A percentile compares a stretch with the other conserved stretches of the same genome.
Conservation (phyloP, 2,797 vertebrate species). For the Melanogrammus aeglefinus region DNA sequence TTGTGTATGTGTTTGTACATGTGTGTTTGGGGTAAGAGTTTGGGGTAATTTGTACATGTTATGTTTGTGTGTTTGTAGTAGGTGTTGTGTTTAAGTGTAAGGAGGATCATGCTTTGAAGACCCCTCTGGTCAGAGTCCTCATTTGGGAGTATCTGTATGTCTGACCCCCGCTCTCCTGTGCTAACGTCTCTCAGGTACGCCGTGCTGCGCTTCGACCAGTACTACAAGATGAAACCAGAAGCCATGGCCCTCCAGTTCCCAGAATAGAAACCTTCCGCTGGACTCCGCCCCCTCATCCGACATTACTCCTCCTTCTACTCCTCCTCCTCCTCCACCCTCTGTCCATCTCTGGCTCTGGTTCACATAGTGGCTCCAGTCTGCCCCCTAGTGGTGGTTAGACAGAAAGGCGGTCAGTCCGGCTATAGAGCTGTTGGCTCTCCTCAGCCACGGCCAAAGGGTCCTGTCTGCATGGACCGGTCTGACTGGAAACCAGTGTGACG, state of each 20-base stretch:
- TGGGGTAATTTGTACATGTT: too few species aligned
- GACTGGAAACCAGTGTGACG: not conserved
- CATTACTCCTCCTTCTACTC: conserved; percentile 14
- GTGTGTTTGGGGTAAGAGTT: too few species aligned
- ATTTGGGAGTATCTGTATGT: not conserved
- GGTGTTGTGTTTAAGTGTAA: too few species aligned
- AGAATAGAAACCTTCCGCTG: conserved; percentile 65
- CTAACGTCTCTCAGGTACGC: conserved; percentile 80
- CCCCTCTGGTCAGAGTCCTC: not conserved
- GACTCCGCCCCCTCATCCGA: conserved; percentile 4
- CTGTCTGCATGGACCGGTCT: not conserved
- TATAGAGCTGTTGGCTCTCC: conserved; percentile 9
- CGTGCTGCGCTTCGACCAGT: conserved; percentile 92
- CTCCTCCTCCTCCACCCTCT: conserved; percentile 18
- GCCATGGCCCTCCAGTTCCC: conserved; percentile 81
- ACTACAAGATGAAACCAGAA: conserved; percentile 96
- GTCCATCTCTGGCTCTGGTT: conserved; percentile 33
- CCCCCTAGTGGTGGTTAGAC: conserved; percentile 53
- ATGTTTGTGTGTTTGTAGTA: too few species aligned
- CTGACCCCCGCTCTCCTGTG: conserved; percentile 2
- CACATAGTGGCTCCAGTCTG: conserved; percentile 32
- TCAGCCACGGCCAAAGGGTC: not conserved
- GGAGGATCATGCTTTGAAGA: not conserved
- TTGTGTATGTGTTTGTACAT: too few species aligned
- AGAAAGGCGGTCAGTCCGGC: conserved; percentile 41